A percentile compares a stretch with the other conserved stretches of the same genome.
Conservation (phyloP, 2,113 vertebrate species). For the Grantiella picta region DNA sequence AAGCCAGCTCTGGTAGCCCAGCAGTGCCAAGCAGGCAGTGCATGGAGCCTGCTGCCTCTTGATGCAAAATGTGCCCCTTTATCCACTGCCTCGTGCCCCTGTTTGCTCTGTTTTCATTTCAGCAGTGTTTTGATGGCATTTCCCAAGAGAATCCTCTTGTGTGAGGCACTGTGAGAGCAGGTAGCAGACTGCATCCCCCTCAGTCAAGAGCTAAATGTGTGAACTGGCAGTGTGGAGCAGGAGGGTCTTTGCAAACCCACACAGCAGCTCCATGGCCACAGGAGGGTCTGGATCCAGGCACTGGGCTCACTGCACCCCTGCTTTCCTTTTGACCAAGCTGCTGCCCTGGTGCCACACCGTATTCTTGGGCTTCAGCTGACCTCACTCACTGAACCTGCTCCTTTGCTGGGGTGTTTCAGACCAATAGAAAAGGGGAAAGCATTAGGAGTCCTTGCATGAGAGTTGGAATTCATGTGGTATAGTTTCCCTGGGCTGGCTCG, state of each 20-base stretch:
- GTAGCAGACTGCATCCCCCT: not conserved
- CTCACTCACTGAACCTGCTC: not conserved
- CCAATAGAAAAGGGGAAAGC: rapidly evolving
- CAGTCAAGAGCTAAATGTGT: not conserved
- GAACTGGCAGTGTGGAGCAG: not conserved
- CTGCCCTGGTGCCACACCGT: not conserved
- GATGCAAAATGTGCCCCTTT: not conserved
- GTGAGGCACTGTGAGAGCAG: not conserved
- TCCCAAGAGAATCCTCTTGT: not conserved
- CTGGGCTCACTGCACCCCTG: not conserved
- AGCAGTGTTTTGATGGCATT: not conserved
- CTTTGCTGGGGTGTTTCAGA: not conserved
- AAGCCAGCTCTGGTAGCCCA: not conserved
- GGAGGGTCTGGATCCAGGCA: not conserved
- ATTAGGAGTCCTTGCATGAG: not conserved
- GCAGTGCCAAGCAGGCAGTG: not conserved
- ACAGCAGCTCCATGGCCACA: not conserved
- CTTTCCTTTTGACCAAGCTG: not conserved
- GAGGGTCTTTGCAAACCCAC: not conserved
- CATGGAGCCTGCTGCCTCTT: not conserved
- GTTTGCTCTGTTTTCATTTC: not conserved
- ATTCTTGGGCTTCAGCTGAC: not conserved
- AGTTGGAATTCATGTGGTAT: not conserved
- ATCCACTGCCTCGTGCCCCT: not conserved
- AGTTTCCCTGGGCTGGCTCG: not conserved